Evolutionary conservation across 2,888 invertebrate species (phyloP).

Genomic region (Agriotes lineatus): DNA sequence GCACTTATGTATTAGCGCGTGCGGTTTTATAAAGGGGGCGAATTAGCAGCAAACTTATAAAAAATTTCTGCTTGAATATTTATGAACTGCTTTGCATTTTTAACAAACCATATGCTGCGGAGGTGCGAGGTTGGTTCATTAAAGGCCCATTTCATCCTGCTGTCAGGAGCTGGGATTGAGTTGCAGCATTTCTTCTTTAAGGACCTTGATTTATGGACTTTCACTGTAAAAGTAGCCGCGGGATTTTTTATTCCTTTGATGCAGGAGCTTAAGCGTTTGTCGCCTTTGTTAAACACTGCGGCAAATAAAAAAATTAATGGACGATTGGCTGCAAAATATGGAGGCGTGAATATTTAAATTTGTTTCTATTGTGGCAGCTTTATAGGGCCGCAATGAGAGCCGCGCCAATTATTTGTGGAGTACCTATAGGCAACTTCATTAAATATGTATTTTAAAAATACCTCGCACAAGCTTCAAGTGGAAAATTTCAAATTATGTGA

Average conservation of each 20-base stretch:
- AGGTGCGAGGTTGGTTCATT: slow-evolving; percentile 32
- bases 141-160: slow-evolving; percentile 28
- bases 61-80: slow-evolving; percentile 31
- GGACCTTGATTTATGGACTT: slow-evolving; percentile 30
- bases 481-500: too few species aligned
- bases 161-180: slow-evolving; percentile 18
- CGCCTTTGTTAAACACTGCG: too few species aligned
- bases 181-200: slow-evolving; percentile 25
- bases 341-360: too few species aligned
- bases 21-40: slow-evolving; percentile 23
- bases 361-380: too few species aligned
- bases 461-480: too few species aligned
- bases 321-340: too few species aligned
- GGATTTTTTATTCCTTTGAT: too few species aligned
- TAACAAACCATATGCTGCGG: slow-evolving; percentile 33
- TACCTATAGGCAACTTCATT: too few species aligned
- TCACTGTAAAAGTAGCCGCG: neutral
- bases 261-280: neutral
- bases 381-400: too few species aligned
- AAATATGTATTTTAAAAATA: too few species aligned
- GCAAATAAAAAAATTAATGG: too few species aligned
- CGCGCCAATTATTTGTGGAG: too few species aligned
- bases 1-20: slow-evolving; percentile 21
- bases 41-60: slow-evolving; percentile 36
- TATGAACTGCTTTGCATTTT: slow-evolving; percentile 36